Evolutionary conservation across 1,140 invertebrate genomes (phyloP).

Genomic region (Phymorhynchus buccinoides): DNA sequence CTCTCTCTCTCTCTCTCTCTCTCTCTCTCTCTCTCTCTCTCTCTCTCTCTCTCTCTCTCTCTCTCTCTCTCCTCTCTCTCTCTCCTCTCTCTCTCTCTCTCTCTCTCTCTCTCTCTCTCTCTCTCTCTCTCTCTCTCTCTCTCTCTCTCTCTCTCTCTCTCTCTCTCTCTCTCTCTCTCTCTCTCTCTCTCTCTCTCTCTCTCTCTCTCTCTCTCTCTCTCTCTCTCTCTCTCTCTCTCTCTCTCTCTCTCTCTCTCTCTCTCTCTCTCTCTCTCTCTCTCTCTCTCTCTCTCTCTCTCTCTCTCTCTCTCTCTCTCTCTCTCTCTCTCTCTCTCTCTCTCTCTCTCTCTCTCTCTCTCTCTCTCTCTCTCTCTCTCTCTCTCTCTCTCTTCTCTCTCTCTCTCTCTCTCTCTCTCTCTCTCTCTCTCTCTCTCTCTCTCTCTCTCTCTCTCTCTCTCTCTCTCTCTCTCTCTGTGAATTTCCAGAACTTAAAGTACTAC

Average conservation of each 20-base stretch:
- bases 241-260: background rate
- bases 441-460: slow-evolving; percentile 7
- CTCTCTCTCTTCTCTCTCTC: background rate
- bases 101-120: slow-evolving; percentile 13
- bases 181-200: background rate
- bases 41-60: background rate
- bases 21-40: too few relatives aligned
- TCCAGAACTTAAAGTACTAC: too few relatives aligned
- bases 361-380: background rate
- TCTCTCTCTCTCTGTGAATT: background rate
- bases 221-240: background rate
- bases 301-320: slow-evolving; percentile 24
- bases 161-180: background rate
- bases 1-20: background rate
- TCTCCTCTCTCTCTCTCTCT: background rate
- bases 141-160: background rate
- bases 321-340: background rate
- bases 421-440: background rate
- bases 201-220: slow-evolving; percentile 1
- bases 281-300: background rate
- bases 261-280: slow-evolving; percentile 5
- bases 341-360: background rate
- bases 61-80: background rate
- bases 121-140: background rate
- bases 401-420: too few relatives aligned